phyloP scores from a whole-genome alignment of 2,888 invertebrate genomes.

The Eretmocerus hayati region DNA sequence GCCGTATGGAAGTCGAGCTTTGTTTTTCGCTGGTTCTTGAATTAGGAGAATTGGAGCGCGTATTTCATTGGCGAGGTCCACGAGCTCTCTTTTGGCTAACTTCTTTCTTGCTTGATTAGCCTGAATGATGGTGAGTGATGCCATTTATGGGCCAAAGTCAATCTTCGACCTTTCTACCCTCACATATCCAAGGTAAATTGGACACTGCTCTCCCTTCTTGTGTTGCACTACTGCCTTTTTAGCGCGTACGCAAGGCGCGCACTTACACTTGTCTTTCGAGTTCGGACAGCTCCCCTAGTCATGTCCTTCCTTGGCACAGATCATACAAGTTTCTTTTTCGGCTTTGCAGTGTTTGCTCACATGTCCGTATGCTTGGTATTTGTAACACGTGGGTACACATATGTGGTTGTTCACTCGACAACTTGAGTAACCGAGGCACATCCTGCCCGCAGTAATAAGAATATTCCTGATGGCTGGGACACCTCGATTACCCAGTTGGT shows the following conservation, averaged over 20 bases:
- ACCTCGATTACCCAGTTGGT: not conserved
- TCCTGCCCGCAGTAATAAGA: not conserved
- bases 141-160: constrained; percentile 4
- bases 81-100: not conserved
- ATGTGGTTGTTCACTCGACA: constrained; percentile 5
- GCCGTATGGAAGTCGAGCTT: not conserved
- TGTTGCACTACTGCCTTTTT: not conserved
- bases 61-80: not conserved
- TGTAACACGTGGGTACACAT: not conserved
- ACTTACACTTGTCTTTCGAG: not conserved
- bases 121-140: constrained; percentile 1
- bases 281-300: not conserved
- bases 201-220: constrained; percentile 1
- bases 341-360: not conserved
- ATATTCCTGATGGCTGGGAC: not conserved
- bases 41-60: not conserved
- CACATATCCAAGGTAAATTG: not conserved
- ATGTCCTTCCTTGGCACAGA: not conserved
- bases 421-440: constrained; percentile 14
- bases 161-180: not conserved
- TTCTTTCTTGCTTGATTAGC: constrained; percentile 3
- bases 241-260: constrained; percentile 3
- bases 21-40: constrained; percentile 6
- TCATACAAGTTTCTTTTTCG: not conserved
- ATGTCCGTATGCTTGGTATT: not conserved